Evolutionary conservation across 2,113 vertebrate species (phyloP).

Genomic region (Dryoscopus gambensis): DNA sequence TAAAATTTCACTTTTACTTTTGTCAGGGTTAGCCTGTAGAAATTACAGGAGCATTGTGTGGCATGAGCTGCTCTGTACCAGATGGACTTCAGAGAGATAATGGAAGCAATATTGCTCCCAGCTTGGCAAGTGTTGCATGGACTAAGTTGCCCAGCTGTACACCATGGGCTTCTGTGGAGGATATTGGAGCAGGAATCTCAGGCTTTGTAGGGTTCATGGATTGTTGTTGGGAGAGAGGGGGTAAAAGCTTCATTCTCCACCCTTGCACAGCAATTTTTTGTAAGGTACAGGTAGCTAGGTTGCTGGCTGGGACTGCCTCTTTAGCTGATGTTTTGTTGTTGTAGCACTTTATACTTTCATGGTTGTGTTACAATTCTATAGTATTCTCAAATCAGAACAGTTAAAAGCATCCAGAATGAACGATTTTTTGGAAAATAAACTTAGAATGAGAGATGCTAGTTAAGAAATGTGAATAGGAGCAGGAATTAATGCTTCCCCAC

Average conservation of each 20-base stretch:
- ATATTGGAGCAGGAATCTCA: not conserved
- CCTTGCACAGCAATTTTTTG: not conserved
- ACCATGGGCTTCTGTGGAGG: not conserved
- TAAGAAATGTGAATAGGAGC: not conserved
- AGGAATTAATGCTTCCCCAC: not conserved
- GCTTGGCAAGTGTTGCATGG: not conserved
- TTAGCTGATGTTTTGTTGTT: not conserved
- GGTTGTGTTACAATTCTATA: not conserved
- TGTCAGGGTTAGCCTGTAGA: not conserved
- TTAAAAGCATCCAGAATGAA: not conserved
- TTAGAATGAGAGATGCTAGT: not conserved
- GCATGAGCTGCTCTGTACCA: not conserved
- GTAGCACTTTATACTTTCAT: not conserved
- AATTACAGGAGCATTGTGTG: not conserved
- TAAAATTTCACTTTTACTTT: not conserved
- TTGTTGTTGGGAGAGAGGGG: not conserved
- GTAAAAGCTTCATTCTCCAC: not conserved
- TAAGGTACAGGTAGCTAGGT: accelerated
- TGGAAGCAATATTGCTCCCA: not conserved
- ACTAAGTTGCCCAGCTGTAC: not conserved
- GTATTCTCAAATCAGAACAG: not conserved
- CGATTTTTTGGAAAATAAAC: not conserved
- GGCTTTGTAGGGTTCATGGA: not conserved
- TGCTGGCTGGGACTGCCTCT: not conserved
- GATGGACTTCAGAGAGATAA: constrained; percentile 11